Evolutionary conservation across 2,797 vertebrate species (phyloP).

Genomic region (Megaceryle alcyon): DNA sequence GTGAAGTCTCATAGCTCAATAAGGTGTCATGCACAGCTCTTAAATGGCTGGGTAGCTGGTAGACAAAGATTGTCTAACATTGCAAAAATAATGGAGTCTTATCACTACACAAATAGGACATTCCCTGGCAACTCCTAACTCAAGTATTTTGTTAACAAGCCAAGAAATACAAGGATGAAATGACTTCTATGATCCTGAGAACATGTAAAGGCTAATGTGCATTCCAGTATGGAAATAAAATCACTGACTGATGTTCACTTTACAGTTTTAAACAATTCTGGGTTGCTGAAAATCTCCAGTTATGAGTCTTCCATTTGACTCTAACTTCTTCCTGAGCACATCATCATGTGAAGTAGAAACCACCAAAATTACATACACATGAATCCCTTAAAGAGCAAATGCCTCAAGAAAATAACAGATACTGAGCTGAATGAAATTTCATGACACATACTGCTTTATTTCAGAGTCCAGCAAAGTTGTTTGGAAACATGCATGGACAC

Average conservation of each 20-base stretch:
- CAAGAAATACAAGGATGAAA: background rate
- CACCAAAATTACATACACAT: background rate
- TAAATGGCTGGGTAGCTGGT: background rate
- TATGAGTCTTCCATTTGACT: background rate
- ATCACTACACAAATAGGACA: background rate
- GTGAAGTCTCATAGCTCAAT: background rate
- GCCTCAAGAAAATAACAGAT: background rate
- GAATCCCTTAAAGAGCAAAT: background rate
- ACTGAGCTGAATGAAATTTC: background rate
- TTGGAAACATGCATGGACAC: background rate
- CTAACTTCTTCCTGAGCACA: background rate
- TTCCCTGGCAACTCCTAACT: background rate
- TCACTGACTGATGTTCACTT: background rate
- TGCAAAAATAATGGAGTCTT: background rate
- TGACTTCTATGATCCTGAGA: background rate
- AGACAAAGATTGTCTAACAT: background rate
- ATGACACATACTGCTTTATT: background rate
- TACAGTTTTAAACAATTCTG: background rate
- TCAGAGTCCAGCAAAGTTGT: background rate
- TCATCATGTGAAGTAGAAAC: background rate
- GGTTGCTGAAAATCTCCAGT: background rate
- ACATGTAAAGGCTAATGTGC: background rate
- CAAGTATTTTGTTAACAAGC: background rate
- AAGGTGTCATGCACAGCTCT: background rate
- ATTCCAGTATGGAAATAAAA: slow-evolving; percentile 4